Evolutionary conservation across 1,140 invertebrate species (phyloP).

Genomic region (Drosophila nigrodunni): DNA sequence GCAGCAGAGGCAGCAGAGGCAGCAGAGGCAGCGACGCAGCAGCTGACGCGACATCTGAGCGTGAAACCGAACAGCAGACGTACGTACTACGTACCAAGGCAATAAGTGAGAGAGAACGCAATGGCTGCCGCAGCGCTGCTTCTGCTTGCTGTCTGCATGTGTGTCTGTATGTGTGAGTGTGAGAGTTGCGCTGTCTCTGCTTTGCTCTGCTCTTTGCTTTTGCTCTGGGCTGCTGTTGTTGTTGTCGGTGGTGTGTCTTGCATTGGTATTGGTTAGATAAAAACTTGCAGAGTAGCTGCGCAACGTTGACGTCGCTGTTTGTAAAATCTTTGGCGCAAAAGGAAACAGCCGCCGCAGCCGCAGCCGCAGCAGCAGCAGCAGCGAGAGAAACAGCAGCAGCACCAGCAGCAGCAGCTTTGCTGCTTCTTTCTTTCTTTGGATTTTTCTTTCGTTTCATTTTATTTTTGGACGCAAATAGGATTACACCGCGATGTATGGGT

Average conservation of each 20-base stretch:
- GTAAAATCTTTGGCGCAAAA: conserved; percentile 52
- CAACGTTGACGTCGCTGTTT: conserved; percentile 22
- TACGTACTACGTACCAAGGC: neutral
- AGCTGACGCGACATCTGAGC: conserved; percentile 49
- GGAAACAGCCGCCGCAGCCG: conserved; percentile 31
- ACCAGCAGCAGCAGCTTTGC: conserved; percentile 47
- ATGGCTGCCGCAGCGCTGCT: conserved; percentile 43
- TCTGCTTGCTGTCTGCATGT: conserved; percentile 6
- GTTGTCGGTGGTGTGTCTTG: conserved; percentile 39
- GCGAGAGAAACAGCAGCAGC: conserved; percentile 40
- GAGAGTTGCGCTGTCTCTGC: conserved; percentile 11
- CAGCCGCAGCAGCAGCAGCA: neutral
- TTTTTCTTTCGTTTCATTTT: conserved; percentile 67
- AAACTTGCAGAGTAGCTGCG: conserved; percentile 63
- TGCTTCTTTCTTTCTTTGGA: conserved; percentile 68
- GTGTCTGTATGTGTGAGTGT: conserved; percentile 29
- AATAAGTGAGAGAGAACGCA: conserved; percentile 41
- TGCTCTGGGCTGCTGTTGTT: conserved; percentile 40
- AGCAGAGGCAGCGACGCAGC: conserved; percentile 30
- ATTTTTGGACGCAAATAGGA: conserved; percentile 76
- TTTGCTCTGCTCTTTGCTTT: conserved; percentile 6
- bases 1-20: conserved; percentile 19
- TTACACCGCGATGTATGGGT: conserved; percentile 45
- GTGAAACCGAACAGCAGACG: conserved; percentile 9
- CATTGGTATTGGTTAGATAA: conserved; percentile 77